Base-by-base conservation (phyloP, 2,113 vertebrate genomes). In the Bambusicola thoracicus region DNA sequence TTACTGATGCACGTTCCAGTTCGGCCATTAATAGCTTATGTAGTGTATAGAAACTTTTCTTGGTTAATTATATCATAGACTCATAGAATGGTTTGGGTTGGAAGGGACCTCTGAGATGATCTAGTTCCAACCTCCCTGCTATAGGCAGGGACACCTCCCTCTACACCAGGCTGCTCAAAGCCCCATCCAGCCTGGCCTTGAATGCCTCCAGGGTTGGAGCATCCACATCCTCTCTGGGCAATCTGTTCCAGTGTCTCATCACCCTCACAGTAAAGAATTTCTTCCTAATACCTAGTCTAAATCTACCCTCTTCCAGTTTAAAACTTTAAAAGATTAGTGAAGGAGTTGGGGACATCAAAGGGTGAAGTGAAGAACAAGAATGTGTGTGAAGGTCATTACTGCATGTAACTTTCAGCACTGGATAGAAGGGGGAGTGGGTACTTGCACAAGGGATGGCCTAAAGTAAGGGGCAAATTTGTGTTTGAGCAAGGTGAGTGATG, bases 271-370 rank as follows among this genome's bases (percentile, higher is more conserved):
- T 25, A 49, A 49, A 49, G 48, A 49, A 49, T 49, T 49, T 49
- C 24, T 49, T 49, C 24, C 48, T 49, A 25, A 7, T 49, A 49
- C 14, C 48, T 49, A 13, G 24, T 25, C 48, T 25, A 25, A 25
- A 49, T 49, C 24, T 49, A 25, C 24, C 13, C 13, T 49, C 12
- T 49, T 49, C 24, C 48, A 7, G 12, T 49, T 49, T 25, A 25
- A 49, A 49, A 13, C 24, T n/a, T n/a, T n/a, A n/a, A n/a, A n/a
- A n/a, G n/a, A 24, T 58, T 0, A 0, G 13, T 79, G 58, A 61
- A 63, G 32, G 62, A 46, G 6, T 11, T 61, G 34, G 24, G 3
- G 4, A 27, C 75, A n/a, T 34, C 2, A 3, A 44, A 24, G 30
- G 13, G 6, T 66, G 59, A 89, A 56, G 25, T 30, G 36, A 51